These are phyloP conservation scores for Venturia canescens DNA, from an alignment of 1,140 invertebrate species.

Conservation along the genomic window DNA sequence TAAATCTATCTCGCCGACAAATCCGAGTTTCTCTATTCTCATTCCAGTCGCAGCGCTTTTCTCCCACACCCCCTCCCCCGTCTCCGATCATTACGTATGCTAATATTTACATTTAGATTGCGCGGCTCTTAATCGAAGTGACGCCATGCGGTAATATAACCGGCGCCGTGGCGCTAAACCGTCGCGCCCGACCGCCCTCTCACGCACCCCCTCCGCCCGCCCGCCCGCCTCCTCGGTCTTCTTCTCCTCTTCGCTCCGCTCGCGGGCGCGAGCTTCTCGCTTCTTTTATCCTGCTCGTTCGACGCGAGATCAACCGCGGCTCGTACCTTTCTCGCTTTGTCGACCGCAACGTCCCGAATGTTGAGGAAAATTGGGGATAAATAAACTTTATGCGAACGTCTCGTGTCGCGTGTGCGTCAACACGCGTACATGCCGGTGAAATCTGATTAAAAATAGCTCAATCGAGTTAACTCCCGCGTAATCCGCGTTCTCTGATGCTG, in stretches of 20 bases:
- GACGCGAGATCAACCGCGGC: neutral
- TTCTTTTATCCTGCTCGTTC: slow-evolving; percentile 39
- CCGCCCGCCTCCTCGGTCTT: slow-evolving; percentile 24
- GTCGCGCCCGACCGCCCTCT: slow-evolving; percentile 63
- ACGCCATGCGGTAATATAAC: slow-evolving; percentile 74
- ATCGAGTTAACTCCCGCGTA: too few relatives aligned
- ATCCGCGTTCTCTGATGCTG: too few relatives aligned
- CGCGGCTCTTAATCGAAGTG: slow-evolving; percentile 73
- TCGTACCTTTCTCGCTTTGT: too few relatives aligned
- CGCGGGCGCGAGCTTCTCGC: slow-evolving; percentile 33
- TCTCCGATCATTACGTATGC: slow-evolving; percentile 72
- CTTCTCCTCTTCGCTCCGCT: slow-evolving; percentile 41
- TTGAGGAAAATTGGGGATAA: too few relatives aligned
- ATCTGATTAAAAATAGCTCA: too few relatives aligned
- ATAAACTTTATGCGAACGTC: too few relatives aligned
- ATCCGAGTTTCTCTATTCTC: slow-evolving; percentile 55
- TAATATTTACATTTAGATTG: slow-evolving; percentile 76
- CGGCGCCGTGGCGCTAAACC: slow-evolving; percentile 74
- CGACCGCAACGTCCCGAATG: neutral
- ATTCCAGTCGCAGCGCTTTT: slow-evolving; percentile 48
- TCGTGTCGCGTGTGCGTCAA: too few relatives aligned
- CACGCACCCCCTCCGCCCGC: slow-evolving; percentile 50
- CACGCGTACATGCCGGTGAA: too few relatives aligned
- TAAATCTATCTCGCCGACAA: neutral
- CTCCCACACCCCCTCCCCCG: slow-evolving; percentile 51